Evolutionary conservation across 2,888 invertebrate species (phyloP).

Genomic region (Apotomis capreana): DNA sequence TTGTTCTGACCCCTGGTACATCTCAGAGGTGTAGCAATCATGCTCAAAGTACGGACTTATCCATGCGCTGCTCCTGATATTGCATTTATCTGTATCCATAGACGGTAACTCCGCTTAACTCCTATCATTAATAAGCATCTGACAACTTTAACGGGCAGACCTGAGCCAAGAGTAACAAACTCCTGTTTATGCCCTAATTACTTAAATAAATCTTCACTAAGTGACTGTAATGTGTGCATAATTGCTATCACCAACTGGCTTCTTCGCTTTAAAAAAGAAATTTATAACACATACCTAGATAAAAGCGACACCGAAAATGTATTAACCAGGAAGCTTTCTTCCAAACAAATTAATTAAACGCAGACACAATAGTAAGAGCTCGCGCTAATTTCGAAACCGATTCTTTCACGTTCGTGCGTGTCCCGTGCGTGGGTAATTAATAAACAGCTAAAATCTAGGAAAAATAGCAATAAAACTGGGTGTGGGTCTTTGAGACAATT

Average conservation of each 20-base stretch:
- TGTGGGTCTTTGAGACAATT: slow-evolving; percentile 75
- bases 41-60: too few relatives aligned
- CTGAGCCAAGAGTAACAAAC: slow-evolving; percentile 19
- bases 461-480: slow-evolving; percentile 72
- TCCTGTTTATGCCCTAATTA: slow-evolving; percentile 12
- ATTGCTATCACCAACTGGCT: background rate
- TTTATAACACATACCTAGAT: background rate
- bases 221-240: slow-evolving; percentile 13
- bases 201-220: slow-evolving; percentile 5
- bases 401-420: slow-evolving; percentile 39
- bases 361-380: slow-evolving; percentile 39
- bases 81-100: too few relatives aligned
- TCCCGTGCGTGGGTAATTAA: slow-evolving; percentile 67
- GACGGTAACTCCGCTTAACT: too few relatives aligned
- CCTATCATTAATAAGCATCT: slow-evolving; percentile 19
- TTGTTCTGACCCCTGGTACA: too few relatives aligned
- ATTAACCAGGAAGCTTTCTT: slow-evolving; percentile 19
- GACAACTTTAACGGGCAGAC: slow-evolving; percentile 8
- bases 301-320: slow-evolving; percentile 1
- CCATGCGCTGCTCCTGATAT: too few relatives aligned
- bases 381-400: slow-evolving; percentile 52
- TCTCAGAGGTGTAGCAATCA: too few relatives aligned
- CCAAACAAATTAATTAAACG: slow-evolving; percentile 30
- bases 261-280: background rate
- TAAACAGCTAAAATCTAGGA: slow-evolving; percentile 68